These are phyloP conservation scores for Sphaerodactylus townsendi DNA, from an alignment of 2,113 vertebrate species.

Conservation along the genomic window DNA sequence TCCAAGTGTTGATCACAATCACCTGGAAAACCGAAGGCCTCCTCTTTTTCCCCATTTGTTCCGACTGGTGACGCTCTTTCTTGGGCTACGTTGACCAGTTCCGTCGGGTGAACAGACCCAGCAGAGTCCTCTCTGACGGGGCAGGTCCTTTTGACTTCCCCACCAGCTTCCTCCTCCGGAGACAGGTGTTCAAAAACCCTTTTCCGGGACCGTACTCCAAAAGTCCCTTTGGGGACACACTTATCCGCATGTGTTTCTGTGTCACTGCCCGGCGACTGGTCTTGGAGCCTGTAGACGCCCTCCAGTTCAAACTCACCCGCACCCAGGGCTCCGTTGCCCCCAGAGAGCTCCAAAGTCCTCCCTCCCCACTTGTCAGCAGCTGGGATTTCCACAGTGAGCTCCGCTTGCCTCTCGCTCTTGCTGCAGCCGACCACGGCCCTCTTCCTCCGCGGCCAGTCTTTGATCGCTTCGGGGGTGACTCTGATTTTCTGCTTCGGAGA, in stretches of 20 bases:
- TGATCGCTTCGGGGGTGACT: constrained; percentile 85
- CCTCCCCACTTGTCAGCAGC: constrained; percentile 42
- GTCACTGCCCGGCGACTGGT: constrained; percentile 75
- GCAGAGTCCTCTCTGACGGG: constrained; percentile 35
- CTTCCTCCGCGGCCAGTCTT: constrained; percentile 91
- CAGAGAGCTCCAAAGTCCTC: background rate
- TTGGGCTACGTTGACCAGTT: constrained; percentile 2
- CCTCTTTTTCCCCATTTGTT: constrained; percentile 33
- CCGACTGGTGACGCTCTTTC: fast-evolving
- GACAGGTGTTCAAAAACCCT: constrained; percentile 30
- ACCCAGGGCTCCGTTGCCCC: constrained; percentile 27
- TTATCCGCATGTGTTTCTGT: constrained; percentile 51
- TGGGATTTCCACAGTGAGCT: constrained; percentile 30
- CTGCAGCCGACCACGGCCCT: constrained; percentile 67
- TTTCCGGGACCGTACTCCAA: constrained; percentile 66
- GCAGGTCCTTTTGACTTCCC: constrained; percentile 48
- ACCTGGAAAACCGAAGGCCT: constrained; percentile 72
- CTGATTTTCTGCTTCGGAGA: constrained; percentile 88
- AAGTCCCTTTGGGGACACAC: constrained; percentile 32
- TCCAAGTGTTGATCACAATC: constrained; percentile 12
- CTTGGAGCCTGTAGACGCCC: constrained; percentile 83
- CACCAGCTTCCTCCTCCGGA: constrained; percentile 41
- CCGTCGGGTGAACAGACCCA: constrained; percentile 29
- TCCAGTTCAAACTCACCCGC: constrained; percentile 86
- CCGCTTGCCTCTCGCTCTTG: constrained; percentile 53